Base-by-base conservation (phyloP, 2,113 vertebrate species). In the Notiomystis cincta region DNA sequence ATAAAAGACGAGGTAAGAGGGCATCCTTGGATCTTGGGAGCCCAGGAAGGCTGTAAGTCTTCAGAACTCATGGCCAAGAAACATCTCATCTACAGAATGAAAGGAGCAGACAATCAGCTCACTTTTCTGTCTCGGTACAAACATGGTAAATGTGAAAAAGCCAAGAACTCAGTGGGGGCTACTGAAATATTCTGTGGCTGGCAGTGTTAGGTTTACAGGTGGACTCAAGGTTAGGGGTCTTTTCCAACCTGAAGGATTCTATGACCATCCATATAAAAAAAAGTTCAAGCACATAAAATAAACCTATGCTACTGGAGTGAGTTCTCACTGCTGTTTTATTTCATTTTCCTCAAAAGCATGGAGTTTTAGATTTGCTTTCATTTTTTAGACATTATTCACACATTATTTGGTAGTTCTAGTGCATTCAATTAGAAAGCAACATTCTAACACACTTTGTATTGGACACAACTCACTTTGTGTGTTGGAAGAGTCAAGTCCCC, bases 31-130 rank as follows among this genome's bases (percentile, higher is more conserved):
- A 62, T 66, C 62, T 82, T 19, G 42, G 40, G 33, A 85, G 28
- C 2, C 0, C 10, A 6, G 19, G 18, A 51, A 31, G 27, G 42
- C 38, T 51, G 0, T 8, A 48, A 61, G 33, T 24, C 14, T 79
- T 87, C 37, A 30, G 13, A 91, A 42, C 13, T 35, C 16, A 33
- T 4, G 7, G 42, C 21, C 3, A 4, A 82, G 33, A 80, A 76
- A 61, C 28, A 12, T 27, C 19, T 83, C 54, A 61, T 14, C 75
- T 88, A 38, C 21, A 54, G 51, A 80, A 77, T 10, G 53, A 69
- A 79, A 69, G 47, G 42, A 78, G 48, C 23, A 84, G 67, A 40
- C 21, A 76, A 78, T 23, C 67, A 87, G 8, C n/a, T 83, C 73
- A 33, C 10, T 64, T 60, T 67, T 83, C 38, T 76, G 21, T 15